Conservation (phyloP, 2,888 invertebrate species). For the Erebia palarica region DNA sequence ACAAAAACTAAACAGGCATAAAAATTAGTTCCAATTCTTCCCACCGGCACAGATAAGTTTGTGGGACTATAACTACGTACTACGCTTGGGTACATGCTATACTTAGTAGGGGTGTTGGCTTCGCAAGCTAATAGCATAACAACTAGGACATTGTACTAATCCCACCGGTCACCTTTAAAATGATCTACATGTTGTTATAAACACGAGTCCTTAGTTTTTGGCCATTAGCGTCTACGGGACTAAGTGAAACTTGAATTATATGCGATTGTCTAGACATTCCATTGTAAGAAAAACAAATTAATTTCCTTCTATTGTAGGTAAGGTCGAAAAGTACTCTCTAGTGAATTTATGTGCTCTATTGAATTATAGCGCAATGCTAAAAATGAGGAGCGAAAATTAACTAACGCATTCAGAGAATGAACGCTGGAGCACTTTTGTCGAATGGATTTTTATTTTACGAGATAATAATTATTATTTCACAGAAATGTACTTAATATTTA, state of each 20-base stretch:
- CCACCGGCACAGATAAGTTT: too few species aligned
- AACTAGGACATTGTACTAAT: slow-evolving; percentile 20
- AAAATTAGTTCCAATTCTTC: too few species aligned
- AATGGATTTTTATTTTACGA: slow-evolving; percentile 38
- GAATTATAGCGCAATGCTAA: slow-evolving; percentile 65
- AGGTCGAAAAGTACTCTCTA: slow-evolving; percentile 68
- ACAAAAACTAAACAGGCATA: too few species aligned
- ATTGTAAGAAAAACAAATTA: slow-evolving; percentile 82
- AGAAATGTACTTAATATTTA: too few species aligned
- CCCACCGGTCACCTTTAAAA: slow-evolving; percentile 49
- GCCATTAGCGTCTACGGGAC: slow-evolving; percentile 72
- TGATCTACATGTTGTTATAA: slow-evolving; percentile 58
- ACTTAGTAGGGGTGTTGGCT: background rate
- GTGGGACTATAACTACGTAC: too few species aligned
- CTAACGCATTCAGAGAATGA: slow-evolving; percentile 51
- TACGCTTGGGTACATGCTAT: background rate
- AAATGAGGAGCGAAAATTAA: slow-evolving; percentile 63
- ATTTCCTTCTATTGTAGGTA: slow-evolving; percentile 71
- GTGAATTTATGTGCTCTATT: slow-evolving; percentile 73
- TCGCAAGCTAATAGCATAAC: background rate
- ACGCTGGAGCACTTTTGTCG: slow-evolving; percentile 41
- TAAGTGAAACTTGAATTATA: slow-evolving; percentile 81
- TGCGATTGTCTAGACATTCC: slow-evolving; percentile 77
- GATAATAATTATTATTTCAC: slow-evolving; percentile 34
- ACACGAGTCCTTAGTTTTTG: slow-evolving; percentile 55